Base-by-base conservation (phyloP, 2,113 vertebrate genomes). In the Agelaius phoeniceus region DNA sequence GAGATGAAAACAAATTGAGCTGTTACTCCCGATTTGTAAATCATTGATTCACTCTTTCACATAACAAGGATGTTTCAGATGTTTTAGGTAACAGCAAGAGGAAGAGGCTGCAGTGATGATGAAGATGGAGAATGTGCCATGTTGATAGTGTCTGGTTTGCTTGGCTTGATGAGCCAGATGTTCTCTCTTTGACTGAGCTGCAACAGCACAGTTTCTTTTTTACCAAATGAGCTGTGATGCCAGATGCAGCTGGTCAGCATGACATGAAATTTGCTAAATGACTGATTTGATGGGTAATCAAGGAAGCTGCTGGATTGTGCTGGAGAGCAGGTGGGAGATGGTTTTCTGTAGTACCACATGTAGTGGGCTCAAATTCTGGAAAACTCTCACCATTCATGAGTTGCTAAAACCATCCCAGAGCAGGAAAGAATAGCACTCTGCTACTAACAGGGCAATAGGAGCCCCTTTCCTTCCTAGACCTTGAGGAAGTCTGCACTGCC, bases 21-120 rank as follows among this genome's bases (percentile, higher is more conserved):
- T 20, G 6, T 52, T 67, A 33, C 8, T 27, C 33, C 10, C 0
- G 0, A 3, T 46, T 43, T 63, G 24, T 54, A 58, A 86, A 39
- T 51, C 15, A 19, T 1, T 24, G 18, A 5, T 91, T 71, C 21
- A 13, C 33, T 82, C 65, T 58, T 71, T 67, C 43, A 35, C 2
- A 1, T 55, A 28, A 43, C 11, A 67, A 11, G 17, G 19, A 7
- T 52, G 13, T 72, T 96, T 57, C 52, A 81, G 51, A 5, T 72
- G 18, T 30, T 89, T 63, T 44, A 52, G 18, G 9, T 8, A 74
- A n/a, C 59, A 81, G 48, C 41, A 81, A 89, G 31, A 51, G 19
- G 33, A 78, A 69, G n/a, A 84, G 15, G 27, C 20, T 63, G 37
- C 24, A 75, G 28, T 39, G 37, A 31, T 8, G 12, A 21, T 65